Base-by-base conservation (phyloP, 2,888 invertebrate species). In the Athripsodes cinereus region DNA sequence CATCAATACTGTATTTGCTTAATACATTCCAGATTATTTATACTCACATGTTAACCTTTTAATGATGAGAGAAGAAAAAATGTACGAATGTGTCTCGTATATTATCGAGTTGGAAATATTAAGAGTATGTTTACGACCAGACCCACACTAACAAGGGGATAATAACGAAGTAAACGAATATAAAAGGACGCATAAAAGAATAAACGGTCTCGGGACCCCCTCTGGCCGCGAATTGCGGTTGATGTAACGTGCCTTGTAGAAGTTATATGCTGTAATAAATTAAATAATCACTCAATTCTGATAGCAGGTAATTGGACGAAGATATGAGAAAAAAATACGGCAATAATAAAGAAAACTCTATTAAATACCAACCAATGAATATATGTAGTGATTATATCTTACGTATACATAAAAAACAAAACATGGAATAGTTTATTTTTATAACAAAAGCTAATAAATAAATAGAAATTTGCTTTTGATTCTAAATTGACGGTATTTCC, bases 91-190 rank as follows among this genome's bases (percentile, higher is more conserved):
- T 55, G 55, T 55, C 55, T 55, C 55, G 34, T 50, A 53, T 53
- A 54, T 53, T 57, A 53, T 53, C 48, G 26, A 35, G 52, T 16
- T 19, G 16, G 40, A 19, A 54, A 54, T 48, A 53, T 58, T 53
- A 58, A 50, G 53, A 40, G 58, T 22, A 58, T 50, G 58, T 58
- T 58, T 58, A 58, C 58, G 58, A 40, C 40, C 26, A 21, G 50
- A 34, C 26, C 54, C 46, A 49, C 58, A 58, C 53, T 58, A 58
- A 58, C 58, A 58, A 58, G 58, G 20, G 47, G 53, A 54, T 58
- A 53, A 47, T 58, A 54, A 53, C 50, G 53, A 50, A 58, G 49
- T 22, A 50, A 52, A 35, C 34, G 50, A 22, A n/a, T 47, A 40
- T 49, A 22, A 58, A 58, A 53, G 52, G 57, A 52, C n/a, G 57